Percentiles rank a stretch among this genome's conserved stretches.
Evolutionary conservation across 2,113 vertebrate genomes (phyloP).

Genomic region (Noturus placidus): DNA sequence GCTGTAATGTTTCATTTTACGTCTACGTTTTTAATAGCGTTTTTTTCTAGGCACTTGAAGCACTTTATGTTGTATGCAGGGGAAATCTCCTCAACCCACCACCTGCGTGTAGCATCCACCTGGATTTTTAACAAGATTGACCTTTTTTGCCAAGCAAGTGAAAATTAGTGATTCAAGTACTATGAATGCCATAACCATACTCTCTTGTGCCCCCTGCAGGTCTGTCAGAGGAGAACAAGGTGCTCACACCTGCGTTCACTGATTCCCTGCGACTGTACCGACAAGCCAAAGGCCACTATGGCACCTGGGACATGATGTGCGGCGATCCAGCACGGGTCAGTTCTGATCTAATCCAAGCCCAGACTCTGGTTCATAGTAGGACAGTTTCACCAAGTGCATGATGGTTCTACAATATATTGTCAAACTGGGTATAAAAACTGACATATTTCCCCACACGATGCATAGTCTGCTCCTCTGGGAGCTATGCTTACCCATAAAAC

Average conservation of each 20-base stretch:
- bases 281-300: conserved; percentile 85
- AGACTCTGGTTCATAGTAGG: background rate
- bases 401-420: background rate
- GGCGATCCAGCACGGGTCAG: conserved; percentile 86
- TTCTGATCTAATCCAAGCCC: background rate
- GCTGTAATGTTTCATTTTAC: background rate
- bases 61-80: too few species aligned
- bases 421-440: background rate
- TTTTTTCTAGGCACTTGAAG: too few species aligned
- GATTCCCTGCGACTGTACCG: conserved; percentile 85
- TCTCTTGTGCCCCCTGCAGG: conserved; percentile 68
- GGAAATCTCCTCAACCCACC: too few species aligned
- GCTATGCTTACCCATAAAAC: background rate
- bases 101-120: too few species aligned
- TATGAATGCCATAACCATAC: background rate
- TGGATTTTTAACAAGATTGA: background rate
- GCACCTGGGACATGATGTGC: conserved; percentile 97
- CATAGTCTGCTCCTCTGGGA: background rate
- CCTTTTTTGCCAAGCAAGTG: background rate
- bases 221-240: conserved; percentile 83
- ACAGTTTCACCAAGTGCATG: background rate
- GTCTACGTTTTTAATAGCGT: background rate
- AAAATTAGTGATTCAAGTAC: background rate
- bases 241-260: conserved; percentile 88
- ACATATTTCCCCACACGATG: too few species aligned